Conservation (phyloP, 2,888 invertebrate species). For the Clusia tigrina region DNA sequence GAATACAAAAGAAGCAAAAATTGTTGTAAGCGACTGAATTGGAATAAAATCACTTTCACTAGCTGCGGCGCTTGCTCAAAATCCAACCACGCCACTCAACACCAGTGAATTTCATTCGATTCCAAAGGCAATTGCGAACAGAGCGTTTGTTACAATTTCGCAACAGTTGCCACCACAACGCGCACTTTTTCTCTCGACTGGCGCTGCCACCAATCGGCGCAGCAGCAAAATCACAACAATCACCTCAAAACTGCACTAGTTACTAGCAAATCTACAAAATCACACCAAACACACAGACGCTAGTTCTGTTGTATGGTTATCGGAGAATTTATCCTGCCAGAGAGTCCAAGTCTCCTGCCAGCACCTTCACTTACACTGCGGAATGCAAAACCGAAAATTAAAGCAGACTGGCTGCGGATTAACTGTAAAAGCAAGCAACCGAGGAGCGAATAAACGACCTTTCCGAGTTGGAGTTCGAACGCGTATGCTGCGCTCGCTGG, state of each 20-base stretch:
- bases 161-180: background rate
- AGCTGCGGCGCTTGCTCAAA: slow-evolving; percentile 28
- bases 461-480: slow-evolving; percentile 65
- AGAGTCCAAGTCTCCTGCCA: too few species aligned
- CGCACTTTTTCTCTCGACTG: background rate
- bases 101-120: background rate
- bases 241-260: too few species aligned
- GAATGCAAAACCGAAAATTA: slow-evolving; percentile 31
- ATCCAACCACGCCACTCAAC: slow-evolving; percentile 31
- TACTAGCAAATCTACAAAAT: background rate
- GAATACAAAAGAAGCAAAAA: slow-evolving; percentile 32
- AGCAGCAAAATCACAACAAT: too few species aligned
- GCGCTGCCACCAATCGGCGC: too few species aligned
- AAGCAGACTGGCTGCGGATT: slow-evolving; percentile 17
- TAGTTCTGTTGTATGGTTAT: background rate
- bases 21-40: slow-evolving; percentile 43
- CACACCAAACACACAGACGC: background rate
- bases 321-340: background rate
- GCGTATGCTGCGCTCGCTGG: slow-evolving; percentile 44
- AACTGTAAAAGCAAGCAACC: slow-evolving; percentile 34
- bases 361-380: background rate
- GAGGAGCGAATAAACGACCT: slow-evolving; percentile 48
- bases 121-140: background rate
- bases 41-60: slow-evolving; percentile 61
- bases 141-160: background rate